Evolutionary conservation across 2,888 invertebrate species (phyloP).

Genomic region (Eretmocerus hayati): DNA sequence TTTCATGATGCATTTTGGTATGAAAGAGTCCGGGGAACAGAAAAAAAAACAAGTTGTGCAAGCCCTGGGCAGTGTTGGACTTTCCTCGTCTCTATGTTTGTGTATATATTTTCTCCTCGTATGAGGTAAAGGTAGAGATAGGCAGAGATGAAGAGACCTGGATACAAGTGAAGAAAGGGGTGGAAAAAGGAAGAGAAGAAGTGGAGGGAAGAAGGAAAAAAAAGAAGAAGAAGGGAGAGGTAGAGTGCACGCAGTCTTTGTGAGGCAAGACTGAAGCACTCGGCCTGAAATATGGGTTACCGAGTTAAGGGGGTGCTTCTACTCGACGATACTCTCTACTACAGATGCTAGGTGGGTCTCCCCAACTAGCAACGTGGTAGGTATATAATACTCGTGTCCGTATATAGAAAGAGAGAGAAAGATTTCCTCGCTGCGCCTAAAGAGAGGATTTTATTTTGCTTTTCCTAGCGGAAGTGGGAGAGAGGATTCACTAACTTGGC

Average conservation of each 20-base stretch:
- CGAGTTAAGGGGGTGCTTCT: constrained; percentile 38
- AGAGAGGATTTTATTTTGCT: neutral
- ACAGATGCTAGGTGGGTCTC: neutral
- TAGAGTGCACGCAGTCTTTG: constrained; percentile 5
- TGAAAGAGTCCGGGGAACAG: no score
- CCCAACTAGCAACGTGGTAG: constrained; percentile 7
- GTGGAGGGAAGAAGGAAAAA: neutral
- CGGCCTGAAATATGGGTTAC: constrained; percentile 44
- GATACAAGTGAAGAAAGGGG: neutral
- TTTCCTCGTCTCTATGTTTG: no score
- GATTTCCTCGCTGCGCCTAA: neutral
- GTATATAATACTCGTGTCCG: neutral
- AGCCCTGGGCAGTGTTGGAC: no score
- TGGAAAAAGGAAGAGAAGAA: neutral
- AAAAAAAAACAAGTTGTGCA: no score
- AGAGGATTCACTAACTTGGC: no score
- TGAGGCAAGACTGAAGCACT: constrained; percentile 36
- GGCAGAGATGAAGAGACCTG: no score
- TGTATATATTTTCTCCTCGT: no score
- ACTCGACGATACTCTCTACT: constrained; percentile 37
- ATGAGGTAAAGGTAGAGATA: no score
- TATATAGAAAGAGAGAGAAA: neutral
- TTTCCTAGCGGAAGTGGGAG: no score
- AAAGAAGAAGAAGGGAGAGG: neutral
- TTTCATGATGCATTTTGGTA: no score